Percentiles rank a stretch among this genome's conserved stretches.
These are phyloP conservation scores for Apis mellifera DNA, from an alignment of 1,140 invertebrate species.

Conservation along the genomic window DNA sequence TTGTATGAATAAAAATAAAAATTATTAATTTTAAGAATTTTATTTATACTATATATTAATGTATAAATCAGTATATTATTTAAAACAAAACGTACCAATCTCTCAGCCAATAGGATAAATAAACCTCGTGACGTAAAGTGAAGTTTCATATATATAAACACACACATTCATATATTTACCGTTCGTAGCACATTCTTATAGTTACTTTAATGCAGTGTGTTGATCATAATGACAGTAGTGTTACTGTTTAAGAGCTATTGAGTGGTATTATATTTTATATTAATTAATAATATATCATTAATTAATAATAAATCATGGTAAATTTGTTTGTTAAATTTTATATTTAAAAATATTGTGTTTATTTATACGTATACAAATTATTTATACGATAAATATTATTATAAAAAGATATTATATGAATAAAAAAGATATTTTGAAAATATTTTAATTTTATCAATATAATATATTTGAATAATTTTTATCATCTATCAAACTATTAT, in stretches of 20 bases:
- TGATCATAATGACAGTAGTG: neutral
- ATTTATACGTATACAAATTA: neutral
- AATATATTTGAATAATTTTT: too few relatives aligned
- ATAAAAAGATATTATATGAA: too few relatives aligned
- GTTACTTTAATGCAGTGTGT: neutral
- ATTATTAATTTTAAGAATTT: neutral
- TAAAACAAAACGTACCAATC: neutral
- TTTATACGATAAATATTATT: neutral
- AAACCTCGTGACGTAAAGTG: constrained; percentile 5
- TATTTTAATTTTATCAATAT: too few relatives aligned
- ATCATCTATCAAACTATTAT: too few relatives aligned
- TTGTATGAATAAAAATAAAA: neutral
- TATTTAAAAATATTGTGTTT: too few relatives aligned
- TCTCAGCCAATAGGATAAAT: constrained; percentile 7
- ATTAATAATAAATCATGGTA: neutral
- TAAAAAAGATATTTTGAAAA: too few relatives aligned
- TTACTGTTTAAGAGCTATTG: neutral
- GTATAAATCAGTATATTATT: neutral
- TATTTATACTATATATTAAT: neutral
- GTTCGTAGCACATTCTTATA: neutral
- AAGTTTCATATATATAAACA: neutral
- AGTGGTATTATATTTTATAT: neutral
- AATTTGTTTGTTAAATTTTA: neutral
- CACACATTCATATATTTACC: neutral
- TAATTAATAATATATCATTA: neutral